Conservation (phyloP, 2,888 invertebrate species). For the Drosophila yooni region DNA sequence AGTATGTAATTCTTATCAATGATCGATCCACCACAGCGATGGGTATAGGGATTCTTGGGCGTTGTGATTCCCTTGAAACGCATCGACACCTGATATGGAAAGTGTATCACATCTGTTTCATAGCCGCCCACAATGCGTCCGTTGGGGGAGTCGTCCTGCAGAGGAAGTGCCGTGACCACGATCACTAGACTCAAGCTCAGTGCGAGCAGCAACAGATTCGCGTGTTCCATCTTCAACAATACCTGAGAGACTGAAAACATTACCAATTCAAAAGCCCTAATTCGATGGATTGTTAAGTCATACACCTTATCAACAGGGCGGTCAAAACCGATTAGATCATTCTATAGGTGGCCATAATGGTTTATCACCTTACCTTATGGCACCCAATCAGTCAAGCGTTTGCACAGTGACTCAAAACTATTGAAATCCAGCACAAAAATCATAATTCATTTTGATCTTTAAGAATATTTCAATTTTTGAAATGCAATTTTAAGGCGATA, state of each 20-base stretch:
- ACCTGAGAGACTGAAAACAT: slow-evolving; percentile 35
- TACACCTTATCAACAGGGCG: slow-evolving; percentile 33
- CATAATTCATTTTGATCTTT: neutral
- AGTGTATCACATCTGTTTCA: slow-evolving; percentile 58
- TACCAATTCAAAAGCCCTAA: neutral
- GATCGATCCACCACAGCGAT: slow-evolving; percentile 81
- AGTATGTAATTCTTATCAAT: slow-evolving; percentile 40
- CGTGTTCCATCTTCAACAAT: slow-evolving; percentile 52
- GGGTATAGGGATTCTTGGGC: slow-evolving; percentile 52
- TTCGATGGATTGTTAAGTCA: slow-evolving; percentile 25
- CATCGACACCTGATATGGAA: slow-evolving; percentile 79
- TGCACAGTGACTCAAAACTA: neutral
- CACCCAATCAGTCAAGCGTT: slow-evolving; percentile 2
- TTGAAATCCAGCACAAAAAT: neutral
- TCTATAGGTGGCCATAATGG: slow-evolving; percentile 1
- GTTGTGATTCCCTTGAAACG: slow-evolving; percentile 60
- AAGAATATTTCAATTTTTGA: neutral
- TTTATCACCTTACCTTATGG: neutral
- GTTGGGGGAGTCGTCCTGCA: slow-evolving; percentile 37
- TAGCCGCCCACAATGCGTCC: slow-evolving; percentile 80
- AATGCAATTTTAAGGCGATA: too few relatives aligned
- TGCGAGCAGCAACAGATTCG: slow-evolving; percentile 35
- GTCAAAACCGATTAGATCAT: slow-evolving; percentile 40
- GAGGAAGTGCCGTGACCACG: slow-evolving; percentile 34
- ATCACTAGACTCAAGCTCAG: slow-evolving; percentile 6